These are phyloP conservation scores for Deilephila elpenor DNA, from an alignment of 2,888 invertebrate species.

Conservation along the genomic window DNA sequence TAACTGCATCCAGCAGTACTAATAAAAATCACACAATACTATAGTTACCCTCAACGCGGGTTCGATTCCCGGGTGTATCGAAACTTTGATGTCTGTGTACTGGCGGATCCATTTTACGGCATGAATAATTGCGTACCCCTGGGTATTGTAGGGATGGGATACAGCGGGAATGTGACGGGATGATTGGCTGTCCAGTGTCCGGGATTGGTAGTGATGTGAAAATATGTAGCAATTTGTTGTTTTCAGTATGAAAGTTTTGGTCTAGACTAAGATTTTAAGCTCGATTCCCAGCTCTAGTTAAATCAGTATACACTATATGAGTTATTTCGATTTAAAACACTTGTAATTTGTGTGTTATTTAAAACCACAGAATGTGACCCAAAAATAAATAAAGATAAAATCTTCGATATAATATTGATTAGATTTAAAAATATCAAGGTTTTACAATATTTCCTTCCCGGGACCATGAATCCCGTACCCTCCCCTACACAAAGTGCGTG, in stretches of 20 bases:
- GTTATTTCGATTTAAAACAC: not conserved
- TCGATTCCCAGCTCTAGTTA: too few species aligned
- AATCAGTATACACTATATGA: not conserved
- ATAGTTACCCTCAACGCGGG: slow-evolving; percentile 25
- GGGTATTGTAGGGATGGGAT: slow-evolving; percentile 44
- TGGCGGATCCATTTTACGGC: slow-evolving; percentile 44
- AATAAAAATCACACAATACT: slow-evolving; percentile 31
- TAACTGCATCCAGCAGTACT: not conserved
- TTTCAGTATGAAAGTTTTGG: not conserved
- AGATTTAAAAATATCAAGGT: too few species aligned
- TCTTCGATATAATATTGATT: too few species aligned
- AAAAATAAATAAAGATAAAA: too few species aligned
- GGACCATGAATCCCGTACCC: not conserved
- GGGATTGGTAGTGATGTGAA: not conserved
- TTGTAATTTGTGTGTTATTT: too few species aligned
- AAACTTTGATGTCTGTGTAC: slow-evolving; percentile 66
- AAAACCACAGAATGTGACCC: too few species aligned
- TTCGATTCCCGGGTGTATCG: slow-evolving; percentile 42
- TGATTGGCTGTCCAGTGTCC: not conserved
- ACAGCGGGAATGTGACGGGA: slow-evolving; percentile 35
- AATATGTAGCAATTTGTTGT: not conserved
- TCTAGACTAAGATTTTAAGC: too few species aligned
- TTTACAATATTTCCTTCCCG: not conserved
- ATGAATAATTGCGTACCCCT: slow-evolving; percentile 60
- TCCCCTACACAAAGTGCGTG: slow-evolving; percentile 6